Base-by-base conservation (phyloP, 2,888 invertebrate genomes). In the Eupithecia dodoneata region DNA sequence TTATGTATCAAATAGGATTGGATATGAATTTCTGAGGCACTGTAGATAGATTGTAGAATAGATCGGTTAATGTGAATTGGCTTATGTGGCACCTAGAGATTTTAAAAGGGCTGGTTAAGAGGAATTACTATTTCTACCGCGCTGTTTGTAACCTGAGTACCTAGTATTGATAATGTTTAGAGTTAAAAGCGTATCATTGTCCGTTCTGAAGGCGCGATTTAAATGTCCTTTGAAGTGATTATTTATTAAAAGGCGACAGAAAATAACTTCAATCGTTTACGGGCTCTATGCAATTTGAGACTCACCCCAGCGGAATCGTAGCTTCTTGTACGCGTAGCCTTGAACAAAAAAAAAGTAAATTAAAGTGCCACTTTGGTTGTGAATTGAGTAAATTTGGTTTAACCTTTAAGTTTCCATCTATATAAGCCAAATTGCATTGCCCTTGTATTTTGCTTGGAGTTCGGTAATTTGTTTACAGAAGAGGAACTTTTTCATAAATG, bases 1-100 rank as follows among this genome's bases (percentile, higher is more conserved):
- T 95, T 90, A 94, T 95, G 90, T 96, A 95, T 93, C 96, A 96
- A 85, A 94, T 93, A 89, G 95, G 96, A 80, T 89, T 96, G 84
- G 95, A 94, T 87, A 92, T 95, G 89, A 95, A 95, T 91, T 96
- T 94, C 89, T 95, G 91, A 95, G 91, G 87, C 87, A 88, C 88
- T 81, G 59, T 70, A 63, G 18, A 66, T 76, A 18, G 55, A 66
- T 55, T 67, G n/a, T 67, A 45, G 45, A n/a, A n/a, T 69, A 44
- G 67, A 69, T 45, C 4, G 66, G 42, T 66, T 4, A 69, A 44
- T 69, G 67, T 44, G n/a, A 45, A 44, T 69, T 69, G 67, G 67
- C 67, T 66, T 63, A 66, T 66, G 42, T 42, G 42, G 6, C 15
- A 42, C 30, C 30, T 63, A 63, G 18, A 7, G n/a, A 6, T n/a